Evolutionary conservation across 1,140 invertebrate species (phyloP).

Genomic region (Rhyzopertha dominica): DNA sequence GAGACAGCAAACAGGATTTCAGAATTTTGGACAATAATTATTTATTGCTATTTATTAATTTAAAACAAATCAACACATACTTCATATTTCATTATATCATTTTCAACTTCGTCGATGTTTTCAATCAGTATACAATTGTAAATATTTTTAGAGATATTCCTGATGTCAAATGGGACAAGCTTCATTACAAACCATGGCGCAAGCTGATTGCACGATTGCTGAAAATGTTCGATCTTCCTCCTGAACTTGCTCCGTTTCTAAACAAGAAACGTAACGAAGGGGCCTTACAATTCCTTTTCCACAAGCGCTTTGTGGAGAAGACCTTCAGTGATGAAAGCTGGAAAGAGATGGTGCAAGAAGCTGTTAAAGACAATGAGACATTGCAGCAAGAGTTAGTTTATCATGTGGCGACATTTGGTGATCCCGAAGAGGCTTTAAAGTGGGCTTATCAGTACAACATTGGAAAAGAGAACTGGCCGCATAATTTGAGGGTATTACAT

Average conservation of each 20-base stretch:
- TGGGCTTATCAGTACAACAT: slow-evolving; percentile 59
- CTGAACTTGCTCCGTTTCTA: slow-evolving; percentile 57
- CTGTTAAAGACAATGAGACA: slow-evolving; percentile 50
- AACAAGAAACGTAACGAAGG: slow-evolving; percentile 58
- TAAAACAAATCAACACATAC: too few species aligned
- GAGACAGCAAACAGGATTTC: too few species aligned
- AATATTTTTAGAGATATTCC: slow-evolving; percentile 54
- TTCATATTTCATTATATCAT: too few species aligned
- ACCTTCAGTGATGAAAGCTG: slow-evolving; percentile 56
- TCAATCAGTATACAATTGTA: too few species aligned
- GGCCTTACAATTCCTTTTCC: slow-evolving; percentile 60
- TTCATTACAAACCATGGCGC: slow-evolving; percentile 54
- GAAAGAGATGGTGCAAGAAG: slow-evolving; percentile 63
- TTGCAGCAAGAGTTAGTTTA: slow-evolving; percentile 53
- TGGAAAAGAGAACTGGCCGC: slow-evolving; percentile 53
- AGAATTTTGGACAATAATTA: too few species aligned
- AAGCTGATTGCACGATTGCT: slow-evolving; percentile 58
- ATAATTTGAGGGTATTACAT: slow-evolving; percentile 47
- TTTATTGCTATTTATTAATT: too few species aligned
- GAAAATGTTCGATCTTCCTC: slow-evolving; percentile 57
- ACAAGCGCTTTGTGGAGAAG: slow-evolving; percentile 57
- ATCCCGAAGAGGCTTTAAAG: slow-evolving; percentile 54
- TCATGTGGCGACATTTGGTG: slow-evolving; percentile 49
- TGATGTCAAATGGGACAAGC: slow-evolving; percentile 55
- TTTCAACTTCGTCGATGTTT: too few species aligned